phyloP scores from a whole-genome alignment of 2,797 vertebrate genomes.

The Phoxinus dragarum region DNA sequence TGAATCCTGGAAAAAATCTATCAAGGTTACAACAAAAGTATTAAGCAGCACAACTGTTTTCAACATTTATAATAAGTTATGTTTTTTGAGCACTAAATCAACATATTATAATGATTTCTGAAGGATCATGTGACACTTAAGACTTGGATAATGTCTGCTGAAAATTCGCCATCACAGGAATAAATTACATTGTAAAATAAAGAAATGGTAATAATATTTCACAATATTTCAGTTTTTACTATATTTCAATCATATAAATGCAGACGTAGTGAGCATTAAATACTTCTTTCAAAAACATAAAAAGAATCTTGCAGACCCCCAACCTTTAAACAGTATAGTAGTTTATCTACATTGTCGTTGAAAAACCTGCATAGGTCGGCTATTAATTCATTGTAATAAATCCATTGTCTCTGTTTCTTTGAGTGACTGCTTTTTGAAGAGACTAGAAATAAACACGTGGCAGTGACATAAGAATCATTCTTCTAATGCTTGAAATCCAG shows the following conservation, averaged over 20 bases:
- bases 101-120: not conserved
- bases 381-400: not conserved
- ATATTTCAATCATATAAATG: not conserved
- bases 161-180: not conserved
- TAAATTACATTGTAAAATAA: not conserved
- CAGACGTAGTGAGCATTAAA: not conserved
- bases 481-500: not conserved
- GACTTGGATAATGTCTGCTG: not conserved
- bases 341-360: not conserved
- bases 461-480: not conserved
- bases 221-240: not conserved
- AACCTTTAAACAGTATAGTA: no score
- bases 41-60: not conserved
- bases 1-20: not conserved
- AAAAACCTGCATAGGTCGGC: not conserved
- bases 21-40: no score
- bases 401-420: not conserved
- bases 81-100: not conserved
- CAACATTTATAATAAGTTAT: not conserved
- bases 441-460: not conserved
- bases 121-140: not conserved
- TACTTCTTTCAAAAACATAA: not conserved
- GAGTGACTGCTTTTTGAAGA: not conserved
- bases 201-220: not conserved
- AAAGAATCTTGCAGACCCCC: not conserved